These are phyloP conservation scores for Xiphophorus hellerii DNA, from an alignment of 2,113 vertebrate genomes.

Conservation along the genomic window DNA sequence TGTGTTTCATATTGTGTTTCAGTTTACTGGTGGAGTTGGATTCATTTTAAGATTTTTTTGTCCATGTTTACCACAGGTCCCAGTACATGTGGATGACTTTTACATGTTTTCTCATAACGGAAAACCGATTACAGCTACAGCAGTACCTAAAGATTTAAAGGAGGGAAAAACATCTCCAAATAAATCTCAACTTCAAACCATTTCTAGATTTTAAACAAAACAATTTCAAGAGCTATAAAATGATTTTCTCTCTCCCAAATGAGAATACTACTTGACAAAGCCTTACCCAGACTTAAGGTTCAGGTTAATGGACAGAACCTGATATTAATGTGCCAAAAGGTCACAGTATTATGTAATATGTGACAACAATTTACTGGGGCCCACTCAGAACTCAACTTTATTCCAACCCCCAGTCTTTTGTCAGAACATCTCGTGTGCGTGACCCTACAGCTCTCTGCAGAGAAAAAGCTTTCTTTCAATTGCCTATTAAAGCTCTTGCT, in stretches of 20 bases:
- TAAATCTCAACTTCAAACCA: neutral
- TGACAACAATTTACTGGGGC: neutral
- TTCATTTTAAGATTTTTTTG: neutral
- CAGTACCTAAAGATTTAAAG: neutral
- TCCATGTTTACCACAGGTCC: neutral
- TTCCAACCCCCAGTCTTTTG: neutral
- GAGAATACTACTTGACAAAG: neutral
- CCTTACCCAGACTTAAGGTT: neutral
- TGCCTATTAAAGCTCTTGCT: slow-evolving; percentile 24
- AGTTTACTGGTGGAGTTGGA: too few relatives aligned
- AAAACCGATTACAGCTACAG: neutral
- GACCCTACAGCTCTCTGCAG: slow-evolving; percentile 20
- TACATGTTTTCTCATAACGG: neutral
- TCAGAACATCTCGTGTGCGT: slow-evolving; percentile 6
- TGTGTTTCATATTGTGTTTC: neutral
- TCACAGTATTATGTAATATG: neutral
- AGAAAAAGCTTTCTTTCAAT: slow-evolving; percentile 23
- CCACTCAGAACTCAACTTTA: slow-evolving; percentile 7
- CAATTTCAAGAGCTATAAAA: neutral
- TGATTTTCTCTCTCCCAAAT: neutral
- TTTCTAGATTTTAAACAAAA: neutral
- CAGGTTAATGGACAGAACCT: slow-evolving; percentile 4
- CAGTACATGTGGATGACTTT: neutral
- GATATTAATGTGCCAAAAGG: slow-evolving; percentile 5
- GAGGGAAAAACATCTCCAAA: neutral